Evolutionary conservation across 2,113 vertebrate genomes (phyloP), one percentile per base, ranked within the genome.

Genomic region (Malurus alboscapulatus): DNA sequence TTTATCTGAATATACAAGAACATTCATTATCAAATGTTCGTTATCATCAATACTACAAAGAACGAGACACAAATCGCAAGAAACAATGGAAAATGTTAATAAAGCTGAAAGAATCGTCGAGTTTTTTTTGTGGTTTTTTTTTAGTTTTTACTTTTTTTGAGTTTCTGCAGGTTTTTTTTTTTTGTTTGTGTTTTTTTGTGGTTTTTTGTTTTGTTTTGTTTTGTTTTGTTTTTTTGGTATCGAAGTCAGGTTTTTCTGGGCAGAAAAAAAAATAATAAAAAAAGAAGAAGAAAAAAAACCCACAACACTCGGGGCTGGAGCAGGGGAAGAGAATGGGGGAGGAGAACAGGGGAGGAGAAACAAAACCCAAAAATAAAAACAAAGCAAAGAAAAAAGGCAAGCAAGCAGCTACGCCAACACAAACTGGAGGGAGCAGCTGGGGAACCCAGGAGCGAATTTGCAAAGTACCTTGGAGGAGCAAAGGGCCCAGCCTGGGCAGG

Each of bases 1-100:
- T 98, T 98, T 98, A 97, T 98, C 97, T 98, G 98, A 98, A 98
- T 98, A 98, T 97, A 97, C 98, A 98, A 98, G 98, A 98, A 97
- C 98, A 98, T 98, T 97, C 98, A 97, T 98, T 97, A 98, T 97
- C 97, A 98, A 98, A 98, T 96, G 98, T 98, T 98, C 97, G 20
- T 97, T 96, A 95, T 98, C 97, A 97, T 98, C 94, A 97, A 97
- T 97, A 98, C 97, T 97, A 97, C 96, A 98, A 98, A 98, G 97
- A 97, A 98, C 97, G 96, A 98, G 98, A 98, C 98, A 98, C 98
- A 97, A 97, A 97, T 98, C 96, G 98, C 97, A 98, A 98, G 98
- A 98, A 98, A 98, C 97, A 96, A 98, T 98, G 97, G 97, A 98
- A 98, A 97, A 97, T 98, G 97, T 98, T 97, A 97, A 97, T 98